Evolutionary conservation across 2,797 vertebrate species (phyloP).

Genomic region (Gallirallus australis): DNA sequence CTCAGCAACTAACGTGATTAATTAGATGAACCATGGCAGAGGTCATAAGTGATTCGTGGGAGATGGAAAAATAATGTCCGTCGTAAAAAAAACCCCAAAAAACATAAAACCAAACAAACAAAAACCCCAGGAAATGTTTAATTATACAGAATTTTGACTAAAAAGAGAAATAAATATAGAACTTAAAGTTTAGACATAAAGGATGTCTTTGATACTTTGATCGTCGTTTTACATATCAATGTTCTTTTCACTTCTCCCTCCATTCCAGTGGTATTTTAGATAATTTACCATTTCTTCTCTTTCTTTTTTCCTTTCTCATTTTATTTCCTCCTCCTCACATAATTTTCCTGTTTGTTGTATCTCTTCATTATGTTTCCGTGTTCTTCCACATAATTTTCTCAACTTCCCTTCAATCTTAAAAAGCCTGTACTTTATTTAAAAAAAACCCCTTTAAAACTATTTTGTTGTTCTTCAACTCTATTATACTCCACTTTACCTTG

Average conservation of each 20-base stretch:
- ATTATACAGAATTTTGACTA: neutral
- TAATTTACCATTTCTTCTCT: neutral
- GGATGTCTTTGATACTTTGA: neutral
- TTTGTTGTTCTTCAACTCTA: neutral
- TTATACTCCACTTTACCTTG: neutral
- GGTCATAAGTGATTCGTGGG: neutral
- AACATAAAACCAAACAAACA: too few relatives aligned
- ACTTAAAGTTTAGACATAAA: neutral
- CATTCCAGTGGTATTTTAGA: neutral
- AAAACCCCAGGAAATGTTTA: rapidly evolving
- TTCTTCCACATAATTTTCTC: neutral
- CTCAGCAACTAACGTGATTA: neutral
- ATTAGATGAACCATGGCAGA: neutral
- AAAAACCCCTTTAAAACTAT: neutral
- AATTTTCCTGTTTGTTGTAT: neutral
- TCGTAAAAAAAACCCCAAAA: neutral
- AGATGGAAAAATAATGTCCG: neutral
- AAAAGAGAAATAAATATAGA: neutral
- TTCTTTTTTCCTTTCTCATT: neutral
- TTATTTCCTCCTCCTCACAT: neutral
- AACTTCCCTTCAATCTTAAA: neutral
- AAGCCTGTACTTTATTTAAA: neutral
- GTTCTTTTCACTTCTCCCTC: neutral
- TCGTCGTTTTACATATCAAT: neutral
- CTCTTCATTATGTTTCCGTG: neutral